Conservation (phyloP, 2,113 vertebrate genomes). For the Prochilodus magdalenae region DNA sequence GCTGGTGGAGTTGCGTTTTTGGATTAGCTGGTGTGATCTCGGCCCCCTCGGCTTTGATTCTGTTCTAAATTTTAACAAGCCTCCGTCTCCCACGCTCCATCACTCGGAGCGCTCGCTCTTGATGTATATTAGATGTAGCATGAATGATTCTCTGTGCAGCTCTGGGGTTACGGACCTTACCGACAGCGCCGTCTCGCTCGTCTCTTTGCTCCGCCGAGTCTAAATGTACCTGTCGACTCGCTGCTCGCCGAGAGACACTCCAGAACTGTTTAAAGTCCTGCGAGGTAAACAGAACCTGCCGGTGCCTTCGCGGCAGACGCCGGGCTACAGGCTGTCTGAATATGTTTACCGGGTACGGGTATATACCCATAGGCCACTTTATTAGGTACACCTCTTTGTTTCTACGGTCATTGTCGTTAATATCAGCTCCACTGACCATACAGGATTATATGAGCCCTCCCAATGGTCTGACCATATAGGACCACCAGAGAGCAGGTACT, state of each 20-base stretch:
- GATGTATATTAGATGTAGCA: not conserved
- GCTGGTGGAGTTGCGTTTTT: not conserved
- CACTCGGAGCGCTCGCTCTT: not conserved
- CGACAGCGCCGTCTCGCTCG: not conserved
- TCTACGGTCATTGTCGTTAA: no score
- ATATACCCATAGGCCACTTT: no score
- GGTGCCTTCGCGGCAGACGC: no score
- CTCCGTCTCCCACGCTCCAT: not conserved
- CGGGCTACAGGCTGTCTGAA: no score
- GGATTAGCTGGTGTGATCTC: not conserved
- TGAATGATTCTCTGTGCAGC: not conserved
- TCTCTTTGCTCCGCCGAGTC: not conserved
- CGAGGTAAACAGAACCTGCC: not conserved
- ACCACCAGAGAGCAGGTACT: no score
- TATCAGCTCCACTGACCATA: no score
- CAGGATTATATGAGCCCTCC: no score
- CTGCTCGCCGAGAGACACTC: not conserved
- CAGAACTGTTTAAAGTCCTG: not conserved
- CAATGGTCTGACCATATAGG: no score
- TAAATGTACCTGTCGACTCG: slow-evolving; percentile 3
- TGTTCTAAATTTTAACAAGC: not conserved
- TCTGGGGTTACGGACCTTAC: not conserved
- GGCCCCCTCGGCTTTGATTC: not conserved
- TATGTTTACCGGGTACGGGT: no score
- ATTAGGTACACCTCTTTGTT: no score